Base-by-base conservation (phyloP, 2,797 vertebrate genomes). In the Xenentodon cancila region DNA sequence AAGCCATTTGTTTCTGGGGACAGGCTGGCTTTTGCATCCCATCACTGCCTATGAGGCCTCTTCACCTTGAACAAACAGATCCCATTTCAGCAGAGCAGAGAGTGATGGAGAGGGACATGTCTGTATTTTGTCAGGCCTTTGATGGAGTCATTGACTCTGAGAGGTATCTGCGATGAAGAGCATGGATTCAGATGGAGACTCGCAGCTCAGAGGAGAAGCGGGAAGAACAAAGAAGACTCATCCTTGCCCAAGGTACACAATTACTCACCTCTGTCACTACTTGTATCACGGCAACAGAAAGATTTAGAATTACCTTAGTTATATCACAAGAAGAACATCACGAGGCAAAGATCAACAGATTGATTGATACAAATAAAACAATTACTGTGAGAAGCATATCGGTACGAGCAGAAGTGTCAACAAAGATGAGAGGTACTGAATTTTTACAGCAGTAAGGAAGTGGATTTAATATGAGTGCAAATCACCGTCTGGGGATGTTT, bases 121-220 rank as follows among this genome's bases (percentile, higher is more conserved):
- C 79, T 75, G 70, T 56, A 17, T 89, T 94, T 80, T 88, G 90
- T 94, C 94, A 92, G 70, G 65, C 76, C 82, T 81, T 72, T 93
- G 94, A 93, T 88, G 93, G 90, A 93, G 90, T 89, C 78, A 90
- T 92, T 92, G 90, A 89, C 73, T 91, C 69, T 69, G 78, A 87
- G 82, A 59, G 74, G 75, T 60, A 65, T 79, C 77, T 32, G 50
- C 47, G 50, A 75, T 56, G 69, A 80, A 54, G 64, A 77, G 72
- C n/a, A 16, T 19, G 44, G 59, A 75, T 74, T 81, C 60, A 82
- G 68, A 79, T 21, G 11, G 59, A 72, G 68, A 20, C 45, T 42
- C 1, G 1, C 48, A 59, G 75, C 69, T 65, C 43, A 53, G 50
- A 60, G 59, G 55, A 58, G 62, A 50, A 61, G 53, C 56, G 66